These are phyloP conservation scores for Leucoraja ocellata DNA, from an alignment of 2,797 vertebrate species.

Conservation along the genomic window DNA sequence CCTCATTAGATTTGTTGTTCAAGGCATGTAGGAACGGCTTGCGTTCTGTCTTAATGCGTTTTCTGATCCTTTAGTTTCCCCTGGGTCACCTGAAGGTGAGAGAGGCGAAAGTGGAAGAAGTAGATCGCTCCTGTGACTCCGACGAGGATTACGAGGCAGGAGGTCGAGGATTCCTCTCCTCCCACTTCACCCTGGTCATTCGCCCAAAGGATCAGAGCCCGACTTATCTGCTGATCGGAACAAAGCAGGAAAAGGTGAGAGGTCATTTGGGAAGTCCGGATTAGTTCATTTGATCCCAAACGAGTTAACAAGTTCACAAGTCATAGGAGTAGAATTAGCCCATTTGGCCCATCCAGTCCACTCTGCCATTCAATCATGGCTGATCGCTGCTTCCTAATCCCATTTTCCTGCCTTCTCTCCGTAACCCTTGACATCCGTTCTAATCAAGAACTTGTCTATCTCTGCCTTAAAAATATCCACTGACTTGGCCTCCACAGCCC, in stretches of 20 bases:
- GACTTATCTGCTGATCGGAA: slow-evolving; percentile 87
- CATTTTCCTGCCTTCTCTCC: too few relatives aligned
- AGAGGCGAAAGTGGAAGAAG: slow-evolving; percentile 75
- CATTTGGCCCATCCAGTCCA: too few relatives aligned
- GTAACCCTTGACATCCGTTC: too few relatives aligned
- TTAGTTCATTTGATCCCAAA: background rate
- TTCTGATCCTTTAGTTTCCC: slow-evolving; percentile 61
- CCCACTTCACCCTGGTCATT: slow-evolving; percentile 80
- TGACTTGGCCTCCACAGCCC: too few relatives aligned
- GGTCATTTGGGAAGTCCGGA: background rate
- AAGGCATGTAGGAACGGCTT: too few relatives aligned
- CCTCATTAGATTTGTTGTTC: background rate
- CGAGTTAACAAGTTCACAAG: too few relatives aligned
- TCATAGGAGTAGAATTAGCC: too few relatives aligned
- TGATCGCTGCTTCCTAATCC: too few relatives aligned
- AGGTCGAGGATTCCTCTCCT: slow-evolving; percentile 73
- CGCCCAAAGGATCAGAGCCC: slow-evolving; percentile 84
- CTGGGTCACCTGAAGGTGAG: slow-evolving; percentile 73
- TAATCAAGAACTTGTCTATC: too few relatives aligned
- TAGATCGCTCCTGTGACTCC: slow-evolving; percentile 88
- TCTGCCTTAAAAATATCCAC: too few relatives aligned
- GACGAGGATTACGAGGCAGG: slow-evolving; percentile 88
- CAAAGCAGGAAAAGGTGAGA: slow-evolving; percentile 86
- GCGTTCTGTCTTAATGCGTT: background rate
- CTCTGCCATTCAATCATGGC: too few relatives aligned